Percentiles rank a stretch among this genome's conserved stretches.
These are phyloP conservation scores for Dynastes maya DNA, from an alignment of 2,888 invertebrate genomes.

Conservation along the genomic window DNA sequence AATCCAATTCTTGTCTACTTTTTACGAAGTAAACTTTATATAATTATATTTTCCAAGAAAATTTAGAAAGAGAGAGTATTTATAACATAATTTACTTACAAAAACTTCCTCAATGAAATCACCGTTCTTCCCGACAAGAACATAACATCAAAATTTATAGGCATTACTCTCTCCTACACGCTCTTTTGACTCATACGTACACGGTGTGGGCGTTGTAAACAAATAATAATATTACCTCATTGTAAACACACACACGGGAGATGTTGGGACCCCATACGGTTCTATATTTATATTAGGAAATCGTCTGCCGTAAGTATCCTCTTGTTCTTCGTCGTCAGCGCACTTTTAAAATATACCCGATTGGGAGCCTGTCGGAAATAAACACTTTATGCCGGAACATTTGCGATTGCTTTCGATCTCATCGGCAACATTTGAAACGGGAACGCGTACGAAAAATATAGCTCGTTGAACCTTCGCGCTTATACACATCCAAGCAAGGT, in stretches of 20 bases:
- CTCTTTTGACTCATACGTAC: slow-evolving; percentile 31
- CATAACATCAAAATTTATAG: too few species aligned
- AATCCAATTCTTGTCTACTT: too few species aligned
- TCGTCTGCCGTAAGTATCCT: neutral
- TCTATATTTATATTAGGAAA: slow-evolving; percentile 47
- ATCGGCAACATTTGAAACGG: slow-evolving; percentile 3
- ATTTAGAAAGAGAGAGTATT: too few species aligned
- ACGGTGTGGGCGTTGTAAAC: slow-evolving; percentile 43
- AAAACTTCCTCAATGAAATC: too few species aligned
- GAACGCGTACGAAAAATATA: neutral
- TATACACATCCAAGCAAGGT: neutral
- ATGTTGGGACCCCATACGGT: slow-evolving; percentile 45
- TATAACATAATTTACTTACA: too few species aligned
- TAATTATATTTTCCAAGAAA: too few species aligned
- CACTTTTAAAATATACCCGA: slow-evolving; percentile 21
- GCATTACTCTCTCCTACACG: slow-evolving; percentile 1
- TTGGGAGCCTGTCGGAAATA: slow-evolving; percentile 2
- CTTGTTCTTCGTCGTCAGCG: slow-evolving; percentile 12
- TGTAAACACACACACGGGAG: slow-evolving; percentile 44
- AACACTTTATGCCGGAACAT: slow-evolving; percentile 23
- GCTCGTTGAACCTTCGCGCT: slow-evolving; percentile 11
- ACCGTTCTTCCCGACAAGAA: too few species aligned
- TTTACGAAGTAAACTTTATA: too few species aligned
- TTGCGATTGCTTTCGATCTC: slow-evolving; percentile 31
- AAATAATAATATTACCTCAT: slow-evolving; percentile 50